phyloP scores from a whole-genome alignment of 2,888 invertebrate genomes.

The Tethea ocularis region DNA sequence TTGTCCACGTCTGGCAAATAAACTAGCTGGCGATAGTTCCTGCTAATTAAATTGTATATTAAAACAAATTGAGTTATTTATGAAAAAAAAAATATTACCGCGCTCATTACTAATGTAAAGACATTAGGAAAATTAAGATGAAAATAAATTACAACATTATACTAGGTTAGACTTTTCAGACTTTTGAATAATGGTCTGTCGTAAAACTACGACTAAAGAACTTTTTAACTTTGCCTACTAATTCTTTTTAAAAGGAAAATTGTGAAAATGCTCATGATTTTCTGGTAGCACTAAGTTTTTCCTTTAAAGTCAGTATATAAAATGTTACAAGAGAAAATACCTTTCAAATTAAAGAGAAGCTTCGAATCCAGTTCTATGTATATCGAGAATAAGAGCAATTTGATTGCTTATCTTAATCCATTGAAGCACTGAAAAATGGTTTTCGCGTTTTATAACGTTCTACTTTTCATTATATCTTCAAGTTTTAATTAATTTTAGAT shows the following conservation, averaged over 20 bases:
- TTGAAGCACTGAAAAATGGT: not conserved
- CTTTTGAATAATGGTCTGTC: conserved; percentile 31
- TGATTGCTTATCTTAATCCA: not conserved
- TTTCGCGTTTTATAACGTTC: not conserved
- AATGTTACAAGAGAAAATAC: conserved; percentile 1
- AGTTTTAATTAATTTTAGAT: not conserved
- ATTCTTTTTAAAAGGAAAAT: conserved; percentile 13
- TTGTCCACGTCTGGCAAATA: not conserved
- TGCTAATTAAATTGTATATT: not conserved
- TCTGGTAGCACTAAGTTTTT: not conserved
- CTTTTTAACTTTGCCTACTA: conserved; percentile 15
- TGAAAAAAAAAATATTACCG: not conserved
- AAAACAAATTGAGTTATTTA: not conserved
- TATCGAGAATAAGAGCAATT: not conserved
- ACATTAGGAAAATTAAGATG: conserved; percentile 3
- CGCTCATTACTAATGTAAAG: not conserved
- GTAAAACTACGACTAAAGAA: conserved; percentile 23
- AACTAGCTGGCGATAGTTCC: not conserved
- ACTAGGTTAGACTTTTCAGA: conserved; percentile 20
- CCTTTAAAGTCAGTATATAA: not conserved
- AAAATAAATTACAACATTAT: not conserved
- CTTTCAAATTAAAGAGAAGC: not conserved
- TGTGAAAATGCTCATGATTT: conserved; percentile 14
- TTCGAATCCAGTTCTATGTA: not conserved
- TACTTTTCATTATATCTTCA: not conserved